phyloP scores from a whole-genome alignment of 2,113 vertebrate genomes.

The Opisthocomus hoazin region DNA sequence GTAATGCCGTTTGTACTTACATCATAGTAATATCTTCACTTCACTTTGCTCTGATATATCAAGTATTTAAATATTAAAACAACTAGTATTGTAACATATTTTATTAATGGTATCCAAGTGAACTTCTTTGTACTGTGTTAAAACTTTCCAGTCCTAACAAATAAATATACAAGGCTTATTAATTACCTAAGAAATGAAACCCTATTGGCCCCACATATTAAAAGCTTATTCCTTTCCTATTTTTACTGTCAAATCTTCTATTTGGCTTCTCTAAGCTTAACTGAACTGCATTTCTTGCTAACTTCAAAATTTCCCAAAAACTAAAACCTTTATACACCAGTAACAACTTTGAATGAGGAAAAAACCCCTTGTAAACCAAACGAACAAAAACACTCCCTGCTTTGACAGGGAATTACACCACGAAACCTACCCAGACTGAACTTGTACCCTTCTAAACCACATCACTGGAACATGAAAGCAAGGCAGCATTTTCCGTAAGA shows the following conservation, averaged over 20 bases:
- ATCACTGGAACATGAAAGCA: neutral
- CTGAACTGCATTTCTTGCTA: neutral
- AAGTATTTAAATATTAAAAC: neutral
- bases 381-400: neutral
- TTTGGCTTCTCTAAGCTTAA: neutral
- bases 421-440: neutral
- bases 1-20: neutral
- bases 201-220: neutral
- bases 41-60: neutral
- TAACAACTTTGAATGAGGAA: neutral
- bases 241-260: neutral
- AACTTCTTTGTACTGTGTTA: neutral
- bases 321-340: neutral
- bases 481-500: neutral
- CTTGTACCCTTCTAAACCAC: neutral
- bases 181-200: neutral
- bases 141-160: neutral
- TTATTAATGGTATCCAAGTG: rapidly evolving
- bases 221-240: neutral
- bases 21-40: neutral
- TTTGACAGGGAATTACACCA: neutral
- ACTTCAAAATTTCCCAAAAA: neutral
- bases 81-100: neutral
- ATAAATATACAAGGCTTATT: neutral
- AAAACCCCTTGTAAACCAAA: neutral